phyloP scores from a whole-genome alignment of 1,140 invertebrate species.

The Drosophila teissieri region DNA sequence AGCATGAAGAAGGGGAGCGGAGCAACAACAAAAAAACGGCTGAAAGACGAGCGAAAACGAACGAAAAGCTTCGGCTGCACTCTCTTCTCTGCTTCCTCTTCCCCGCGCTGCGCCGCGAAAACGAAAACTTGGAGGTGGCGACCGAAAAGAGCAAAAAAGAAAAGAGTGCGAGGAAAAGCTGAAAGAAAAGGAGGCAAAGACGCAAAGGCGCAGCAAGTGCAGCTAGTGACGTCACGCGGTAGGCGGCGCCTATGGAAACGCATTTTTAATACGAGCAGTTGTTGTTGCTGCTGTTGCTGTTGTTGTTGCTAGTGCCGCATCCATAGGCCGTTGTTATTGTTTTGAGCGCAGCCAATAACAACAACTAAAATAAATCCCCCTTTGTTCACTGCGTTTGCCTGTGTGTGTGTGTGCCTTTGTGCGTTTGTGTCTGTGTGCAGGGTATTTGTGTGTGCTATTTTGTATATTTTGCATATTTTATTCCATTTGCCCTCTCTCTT shows the following conservation, averaged over 20 bases:
- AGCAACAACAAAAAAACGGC: conserved; percentile 27
- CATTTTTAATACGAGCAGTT: conserved; percentile 76
- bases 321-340: conserved; percentile 2
- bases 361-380: conserved; percentile 70
- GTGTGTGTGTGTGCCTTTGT: conserved; percentile 22
- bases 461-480: conserved; percentile 81
- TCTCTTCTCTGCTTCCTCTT: conserved; percentile 35
- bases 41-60: conserved; percentile 30
- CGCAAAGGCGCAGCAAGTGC: conserved; percentile 64
- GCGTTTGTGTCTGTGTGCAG: not conserved
- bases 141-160: conserved; percentile 46
- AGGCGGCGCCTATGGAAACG: conserved; percentile 73
- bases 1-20: not conserved
- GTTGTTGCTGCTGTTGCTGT: conserved; percentile 34
- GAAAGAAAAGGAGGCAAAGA: conserved; percentile 59
- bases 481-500: conserved; percentile 72
- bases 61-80: conserved; percentile 50
- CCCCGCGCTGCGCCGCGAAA: not conserved
- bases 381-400: not conserved
- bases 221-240: conserved; percentile 66
- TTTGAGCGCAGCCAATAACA: conserved; percentile 73
- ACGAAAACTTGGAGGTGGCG: conserved; percentile 22
- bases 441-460: conserved; percentile 42
- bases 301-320: conserved; percentile 34
- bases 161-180: conserved; percentile 31